Evolutionary conservation across 2,113 vertebrate species (phyloP), one percentile per base, ranked within the genome.

Genomic region (Oncorhynchus tshawytscha): DNA sequence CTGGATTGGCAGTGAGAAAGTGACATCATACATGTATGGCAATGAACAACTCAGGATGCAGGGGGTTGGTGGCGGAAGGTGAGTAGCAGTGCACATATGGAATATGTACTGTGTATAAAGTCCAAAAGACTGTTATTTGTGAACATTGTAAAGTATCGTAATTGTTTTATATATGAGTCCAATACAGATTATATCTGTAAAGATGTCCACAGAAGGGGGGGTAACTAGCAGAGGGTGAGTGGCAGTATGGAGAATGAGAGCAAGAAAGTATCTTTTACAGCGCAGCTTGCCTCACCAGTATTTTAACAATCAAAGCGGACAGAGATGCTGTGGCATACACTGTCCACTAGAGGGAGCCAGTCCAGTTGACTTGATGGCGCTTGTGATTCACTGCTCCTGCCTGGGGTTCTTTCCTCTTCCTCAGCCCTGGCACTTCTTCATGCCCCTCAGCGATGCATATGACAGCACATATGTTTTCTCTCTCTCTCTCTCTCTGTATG

Each of bases 271-370:
- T 18, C 0, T 20, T 16, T 57, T 16, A 72, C 20, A 54, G 64
- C 71, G 73, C 77, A 80, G 82, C 75, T 78, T 69, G 25, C 74
- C 12, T 49, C 22, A 81, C 70, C 79, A 86, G 84, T 83, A 86
- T 70, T 79, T 59, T 82, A 74, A 90, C 78, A 81, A 76, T 64
- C 22, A 86, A 88, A 78, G 86, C 78, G 84, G 78, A 83, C 69
- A 75, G 8, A 45, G 39, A 11, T 74, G 27, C 62, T 67, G 67
- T 73, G 67, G 62, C 68, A 59, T 73, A 85, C 18, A 18, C 66
- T 1, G 18, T 68, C 91, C 86, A 89, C 84, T 78, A 81, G 88
- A 90, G 88, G 88, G 84, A 82, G 84, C 78, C 77, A 69, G 49
- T 62, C n/a, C 8, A 9, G 20, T 62, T 62, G 59, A 22, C 59